These are phyloP conservation scores for Engystomops pustulosus DNA, from an alignment of 2,113 vertebrate species.

Conservation along the genomic window DNA sequence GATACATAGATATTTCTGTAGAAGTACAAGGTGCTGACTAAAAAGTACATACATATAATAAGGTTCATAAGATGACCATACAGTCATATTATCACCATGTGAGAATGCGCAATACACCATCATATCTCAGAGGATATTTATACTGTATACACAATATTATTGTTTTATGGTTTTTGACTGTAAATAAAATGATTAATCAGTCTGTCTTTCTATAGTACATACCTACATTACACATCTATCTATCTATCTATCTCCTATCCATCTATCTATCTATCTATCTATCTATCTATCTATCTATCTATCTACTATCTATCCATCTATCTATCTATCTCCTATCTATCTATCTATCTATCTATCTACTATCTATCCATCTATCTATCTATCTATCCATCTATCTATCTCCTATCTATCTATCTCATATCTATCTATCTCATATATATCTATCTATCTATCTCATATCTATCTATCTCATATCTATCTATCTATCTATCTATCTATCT, in stretches of 20 bases:
- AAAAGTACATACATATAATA: too few species aligned
- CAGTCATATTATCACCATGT: too few species aligned
- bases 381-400: constrained; percentile 16
- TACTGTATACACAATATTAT: too few species aligned
- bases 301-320: background rate
- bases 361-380: constrained; percentile 20
- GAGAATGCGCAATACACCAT: too few species aligned
- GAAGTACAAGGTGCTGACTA: too few species aligned
- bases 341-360: constrained; percentile 22
- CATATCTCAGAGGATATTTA: too few species aligned
- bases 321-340: background rate
- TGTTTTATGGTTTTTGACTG: too few species aligned
- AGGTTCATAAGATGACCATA: too few species aligned
- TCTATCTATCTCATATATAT: background rate
- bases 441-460: constrained; percentile 1
- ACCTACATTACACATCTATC: background rate
- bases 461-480: constrained; percentile 22
- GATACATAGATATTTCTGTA: too few species aligned
- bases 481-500: background rate
- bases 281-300: constrained; percentile 2
- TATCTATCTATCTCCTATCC: background rate
- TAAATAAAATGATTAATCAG: too few species aligned
- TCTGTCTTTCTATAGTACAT: background rate
- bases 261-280: constrained; percentile 15
- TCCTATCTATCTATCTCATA: constrained; percentile 1